A percentile compares a stretch with the other conserved stretches of the same genome.
Conservation (phyloP, 2,113 vertebrate genomes). For the Podilymbus podiceps region DNA sequence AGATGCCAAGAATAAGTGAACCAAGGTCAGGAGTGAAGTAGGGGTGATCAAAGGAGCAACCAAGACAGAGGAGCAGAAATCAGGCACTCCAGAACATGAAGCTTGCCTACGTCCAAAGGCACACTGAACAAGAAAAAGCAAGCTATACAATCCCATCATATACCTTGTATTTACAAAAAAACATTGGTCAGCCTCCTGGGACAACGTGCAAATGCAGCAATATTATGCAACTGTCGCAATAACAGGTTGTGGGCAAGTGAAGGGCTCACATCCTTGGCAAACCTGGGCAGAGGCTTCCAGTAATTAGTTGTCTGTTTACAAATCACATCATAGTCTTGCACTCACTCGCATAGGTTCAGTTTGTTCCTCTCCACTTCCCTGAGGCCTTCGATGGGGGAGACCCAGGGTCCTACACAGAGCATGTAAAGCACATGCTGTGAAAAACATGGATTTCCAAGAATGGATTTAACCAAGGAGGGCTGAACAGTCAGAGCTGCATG, state of each 20-base stretch:
- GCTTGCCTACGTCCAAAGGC: background rate
- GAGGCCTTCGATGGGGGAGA: background rate
- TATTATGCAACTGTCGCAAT: background rate
- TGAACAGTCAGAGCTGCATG: background rate
- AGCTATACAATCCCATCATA: background rate
- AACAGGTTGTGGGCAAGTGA: background rate
- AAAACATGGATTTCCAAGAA: background rate
- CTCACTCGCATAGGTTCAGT: background rate
- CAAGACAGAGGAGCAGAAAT: background rate
- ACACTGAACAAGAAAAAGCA: background rate
- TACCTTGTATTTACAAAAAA: background rate
- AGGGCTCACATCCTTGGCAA: background rate
- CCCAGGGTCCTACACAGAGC: background rate
- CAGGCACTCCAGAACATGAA: background rate
- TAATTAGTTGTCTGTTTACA: background rate
- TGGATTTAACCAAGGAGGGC: background rate
- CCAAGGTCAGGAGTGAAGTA: background rate
- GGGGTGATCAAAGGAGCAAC: background rate
- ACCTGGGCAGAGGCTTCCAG: background rate
- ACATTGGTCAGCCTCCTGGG: rapidly evolving
- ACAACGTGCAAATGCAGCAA: background rate
- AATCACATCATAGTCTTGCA: background rate
- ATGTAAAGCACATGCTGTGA: background rate
- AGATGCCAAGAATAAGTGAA: background rate
- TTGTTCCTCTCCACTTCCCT: background rate